Conservation (phyloP, 2,888 invertebrate genomes). For the Aethes cnicana region DNA sequence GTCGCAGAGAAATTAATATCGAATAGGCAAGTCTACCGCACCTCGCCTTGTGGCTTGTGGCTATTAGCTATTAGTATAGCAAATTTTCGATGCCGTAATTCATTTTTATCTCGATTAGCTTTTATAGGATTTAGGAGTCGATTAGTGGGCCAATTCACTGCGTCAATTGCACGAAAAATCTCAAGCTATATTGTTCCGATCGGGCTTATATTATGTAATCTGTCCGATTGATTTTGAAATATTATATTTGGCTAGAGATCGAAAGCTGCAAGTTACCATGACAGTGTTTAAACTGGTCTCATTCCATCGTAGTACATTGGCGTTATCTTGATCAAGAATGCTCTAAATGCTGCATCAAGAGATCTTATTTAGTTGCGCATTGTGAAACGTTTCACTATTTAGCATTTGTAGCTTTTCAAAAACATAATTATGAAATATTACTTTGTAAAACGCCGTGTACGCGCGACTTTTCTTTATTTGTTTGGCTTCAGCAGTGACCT, state of each 20-base stretch:
- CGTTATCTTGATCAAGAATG: conserved; percentile 27
- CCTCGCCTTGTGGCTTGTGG: conserved; percentile 18
- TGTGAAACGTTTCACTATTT: conserved; percentile 15
- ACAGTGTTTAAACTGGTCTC: conserved; percentile 27
- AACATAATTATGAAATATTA: conserved; percentile 5
- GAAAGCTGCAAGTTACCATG: conserved; percentile 28
- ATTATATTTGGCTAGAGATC: conserved; percentile 1
- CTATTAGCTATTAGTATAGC: no score
- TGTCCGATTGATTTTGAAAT: conserved; percentile 11
- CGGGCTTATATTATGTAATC: conserved; percentile 14
- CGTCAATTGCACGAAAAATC: conserved; percentile 1
- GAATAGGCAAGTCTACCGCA: conserved; percentile 20
- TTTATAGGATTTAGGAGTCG: conserved; percentile 14
- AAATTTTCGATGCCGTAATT: conserved; percentile 5
- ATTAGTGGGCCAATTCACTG: conserved; percentile 13
- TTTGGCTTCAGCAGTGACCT: conserved; percentile 18
- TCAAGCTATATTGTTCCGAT: conserved; percentile 21
- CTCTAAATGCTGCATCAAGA: conserved; percentile 18
- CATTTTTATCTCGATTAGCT: conserved; percentile 9
- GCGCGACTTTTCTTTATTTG: conserved; percentile 13
- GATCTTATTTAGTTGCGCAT: conserved; percentile 14
- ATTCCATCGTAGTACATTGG: conserved; percentile 10
- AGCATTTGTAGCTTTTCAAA: conserved; percentile 2
- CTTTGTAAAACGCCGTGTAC: conserved; percentile 16
- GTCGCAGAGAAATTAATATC: conserved; percentile 26